Evolutionary conservation across 2,888 invertebrate species (phyloP).

Genomic region (Buathra laborator): DNA sequence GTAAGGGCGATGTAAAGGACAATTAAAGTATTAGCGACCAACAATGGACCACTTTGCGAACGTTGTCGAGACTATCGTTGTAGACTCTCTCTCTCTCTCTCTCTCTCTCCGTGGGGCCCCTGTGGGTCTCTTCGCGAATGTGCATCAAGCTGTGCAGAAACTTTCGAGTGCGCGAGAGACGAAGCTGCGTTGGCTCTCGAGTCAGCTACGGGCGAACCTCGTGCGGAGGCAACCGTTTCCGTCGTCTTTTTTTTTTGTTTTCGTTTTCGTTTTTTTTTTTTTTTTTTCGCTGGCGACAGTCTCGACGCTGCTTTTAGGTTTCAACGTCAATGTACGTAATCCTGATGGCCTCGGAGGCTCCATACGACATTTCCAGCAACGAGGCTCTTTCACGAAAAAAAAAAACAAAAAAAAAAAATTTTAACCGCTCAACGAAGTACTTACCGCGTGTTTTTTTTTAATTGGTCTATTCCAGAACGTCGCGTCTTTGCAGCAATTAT

Average conservation of each 20-base stretch:
- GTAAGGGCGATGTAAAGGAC: slow-evolving; percentile 31
- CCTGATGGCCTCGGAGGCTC: slow-evolving; percentile 8
- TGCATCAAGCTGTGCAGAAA: slow-evolving; percentile 28
- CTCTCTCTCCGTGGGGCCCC: neutral
- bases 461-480: neutral
- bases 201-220: neutral
- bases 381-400: neutral
- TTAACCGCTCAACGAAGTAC: neutral
- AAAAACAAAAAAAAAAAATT: neutral
- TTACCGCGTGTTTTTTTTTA: neutral
- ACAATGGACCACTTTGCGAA: slow-evolving; percentile 72
- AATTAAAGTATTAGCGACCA: slow-evolving; percentile 73
- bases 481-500: neutral
- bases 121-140: neutral
- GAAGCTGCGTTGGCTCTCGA: neutral
- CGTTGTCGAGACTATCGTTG: slow-evolving; percentile 27
- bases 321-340: slow-evolving; percentile 14
- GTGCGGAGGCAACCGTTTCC: slow-evolving; percentile 23
- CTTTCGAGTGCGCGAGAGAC: slow-evolving; percentile 7
- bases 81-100: neutral
- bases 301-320: slow-evolving; percentile 45
- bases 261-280: neutral
- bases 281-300: slow-evolving; percentile 38
- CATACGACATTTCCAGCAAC: neutral
- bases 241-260: neutral